Evolutionary conservation across 2,888 invertebrate species (phyloP), one percentile per base, ranked within the genome.

Genomic region (Cheiracanthium punctorium): DNA sequence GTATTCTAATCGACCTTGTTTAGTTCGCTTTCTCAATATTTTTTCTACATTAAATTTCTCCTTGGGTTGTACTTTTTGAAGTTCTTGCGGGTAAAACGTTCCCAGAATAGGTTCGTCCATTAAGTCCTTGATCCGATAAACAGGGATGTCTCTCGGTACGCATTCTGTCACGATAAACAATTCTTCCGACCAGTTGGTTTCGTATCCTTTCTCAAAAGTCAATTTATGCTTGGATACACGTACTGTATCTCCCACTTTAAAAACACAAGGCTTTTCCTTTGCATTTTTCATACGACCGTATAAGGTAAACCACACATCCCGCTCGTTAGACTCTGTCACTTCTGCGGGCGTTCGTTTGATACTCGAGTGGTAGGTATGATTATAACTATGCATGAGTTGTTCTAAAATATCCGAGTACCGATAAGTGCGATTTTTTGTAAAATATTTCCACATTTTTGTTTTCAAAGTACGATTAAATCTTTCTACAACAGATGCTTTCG

Each of bases 401-500:
- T n/a, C n/a, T n/a, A n/a, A n/a, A n/a, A n/a, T 14, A 41, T 41
- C 43, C 14, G 14, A 10, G 43, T 41, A 41, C 8, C 43, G 43
- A 41, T 41, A 41, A 8, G 43, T 41, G 8, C 43, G 8, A 8
- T 10, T 41, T 41, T 41, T 17, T 20, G 69, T 69, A 29, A 69
- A 69, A 30, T 69, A 69, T 28, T 30, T 69, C 29, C 32, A 69
- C 69, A 69, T 69, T 29, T 30, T 89, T 48, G 89, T 88, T 88
- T 91, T 90, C 17, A 91, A 58, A 5, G 90, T 91, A 80, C 90
- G 67, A 86, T 90, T 90, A 14, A 90, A 90, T 8, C 91, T 73
- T 88, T 91, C 91, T 0, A 90, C 89, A 5, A 91, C 84, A 0
- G 89, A 87, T 0, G 90, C 90, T 87, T 91, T 91, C 5, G 89